Conservation (phyloP, 2,797 vertebrate species). For the Cyclura pinguis region DNA sequence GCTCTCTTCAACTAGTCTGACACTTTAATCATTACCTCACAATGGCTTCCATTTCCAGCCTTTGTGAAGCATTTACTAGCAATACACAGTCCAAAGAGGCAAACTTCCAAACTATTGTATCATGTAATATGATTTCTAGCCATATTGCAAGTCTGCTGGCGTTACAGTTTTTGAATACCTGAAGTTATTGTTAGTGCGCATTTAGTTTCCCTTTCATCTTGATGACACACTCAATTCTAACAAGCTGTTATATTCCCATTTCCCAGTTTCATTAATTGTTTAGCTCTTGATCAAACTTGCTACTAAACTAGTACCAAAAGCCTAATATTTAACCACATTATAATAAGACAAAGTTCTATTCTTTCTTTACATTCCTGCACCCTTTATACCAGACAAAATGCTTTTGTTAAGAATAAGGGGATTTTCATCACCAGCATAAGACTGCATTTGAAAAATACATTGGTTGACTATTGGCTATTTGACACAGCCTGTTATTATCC, state of each 20-base stretch:
- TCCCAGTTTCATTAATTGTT: conserved; percentile 41
- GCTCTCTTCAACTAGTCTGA: background rate
- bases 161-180: background rate
- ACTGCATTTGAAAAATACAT: conserved; percentile 48
- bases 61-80: background rate
- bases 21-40: background rate
- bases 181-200: no score
- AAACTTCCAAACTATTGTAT: background rate
- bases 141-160: background rate
- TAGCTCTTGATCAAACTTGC: conserved; percentile 42
- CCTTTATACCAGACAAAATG: conserved; percentile 47
- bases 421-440: conserved; percentile 54
- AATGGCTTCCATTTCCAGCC: background rate
- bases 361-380: conserved; percentile 41
- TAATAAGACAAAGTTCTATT: conserved; percentile 36
- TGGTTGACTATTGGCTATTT: conserved; percentile 51
- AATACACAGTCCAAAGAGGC: background rate
- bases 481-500: conserved; percentile 64
- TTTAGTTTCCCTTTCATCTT: background rate
- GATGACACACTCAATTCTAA: background rate
- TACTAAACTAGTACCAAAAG: conserved; percentile 9
- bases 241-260: background rate
- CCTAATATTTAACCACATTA: background rate
- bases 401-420: conserved; percentile 38
- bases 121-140: background rate